Base-by-base conservation (phyloP, 2,797 vertebrate species). In the Pseudochirops corinnae region DNA sequence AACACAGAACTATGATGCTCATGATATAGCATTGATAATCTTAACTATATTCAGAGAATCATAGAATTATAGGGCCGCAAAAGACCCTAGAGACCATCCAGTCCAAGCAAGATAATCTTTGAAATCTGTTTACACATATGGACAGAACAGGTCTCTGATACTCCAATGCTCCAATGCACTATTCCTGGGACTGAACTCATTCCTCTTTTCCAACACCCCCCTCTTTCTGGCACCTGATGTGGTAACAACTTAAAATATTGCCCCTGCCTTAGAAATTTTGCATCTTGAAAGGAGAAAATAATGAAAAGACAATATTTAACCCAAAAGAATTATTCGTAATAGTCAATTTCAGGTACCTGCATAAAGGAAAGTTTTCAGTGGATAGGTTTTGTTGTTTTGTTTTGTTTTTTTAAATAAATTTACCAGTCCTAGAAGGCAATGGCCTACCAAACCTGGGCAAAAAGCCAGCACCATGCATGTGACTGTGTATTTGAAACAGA, bases 321-420 rank as follows among this genome's bases (percentile, higher is more conserved):
- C 56, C 28, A 93, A 92, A 94, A 26, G 92, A 94, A 91, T 94
- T 2, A 55, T 82, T 53, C 91, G 10, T 91, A 92, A 94, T 29
- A 10, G 33, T 14, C 93, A 93, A 26, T 50, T 96, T 90, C 56
- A 67, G 4, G 21, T 58, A 56, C 24, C 6, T 90, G 28, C 53
- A 10, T 94, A 92, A 92, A 91, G 39, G 39, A 82, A 46, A 46
- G 7, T 26, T 82, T 46, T 82, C 39, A 46, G 3, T 82, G 39
- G 39, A 11, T 46, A 7, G 16, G 67, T 39, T 39, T 74, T 29
- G 4, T 33, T 52, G 4, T 7, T 4, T 52, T 52, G 0, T 52
- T 52, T 53, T 53, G 7, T 53, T 53, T 67, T 82, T 82, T 82
- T 46, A 46, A 21, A 82, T 2, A 82, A 16, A 82, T 82, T 82